Evolutionary conservation across 2,113 vertebrate genomes (phyloP), one percentile per base, ranked within the genome.

Genomic region (Rhinopithecus roxellana): DNA sequence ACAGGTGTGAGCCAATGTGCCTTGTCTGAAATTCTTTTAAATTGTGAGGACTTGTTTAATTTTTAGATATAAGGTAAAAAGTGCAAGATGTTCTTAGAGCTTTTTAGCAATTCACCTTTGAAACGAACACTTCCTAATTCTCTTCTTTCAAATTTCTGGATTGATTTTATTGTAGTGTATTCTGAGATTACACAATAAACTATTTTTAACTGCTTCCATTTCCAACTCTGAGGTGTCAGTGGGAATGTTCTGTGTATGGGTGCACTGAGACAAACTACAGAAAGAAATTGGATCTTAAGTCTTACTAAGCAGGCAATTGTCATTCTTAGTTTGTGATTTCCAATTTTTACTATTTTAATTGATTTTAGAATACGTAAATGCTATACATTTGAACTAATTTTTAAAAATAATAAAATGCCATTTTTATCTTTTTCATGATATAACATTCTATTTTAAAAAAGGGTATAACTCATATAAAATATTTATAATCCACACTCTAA

Each of bases 331-430:
- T 70, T 83, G 12, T 93, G 43, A 81, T 38, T 92, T 96, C 20
- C 78, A 59, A 86, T 89, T 79, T 93, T 95, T 94, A 50, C 27
- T 82, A 50, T 70, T 92, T 89, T 95, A 87, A 78, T 85, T 78
- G 57, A n/a, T 50, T 93, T 9, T 69, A 74, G 61, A 78, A 57
- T 96, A 93, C 93, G 4, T 77, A 87, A 70, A 40, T 94, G n/a
- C 10, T 89, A 64, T 57, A 67, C 8, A 74, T 55, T 93, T 75
- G 69, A 94, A 91, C 8, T 74, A 82, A 61, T 2, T 1, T 32
- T 52, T 57, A n/a, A 55, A 72, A 94, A 72, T 75, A 89, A 86
- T 89, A 87, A 94, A 90, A 80, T 93, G 5, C 10, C 22, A 52
- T 32, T 92, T 52, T 38, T 55, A 67, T 69, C 27, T 89, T 91